A percentile compares a stretch with the other conserved stretches of the same genome.
Conservation (phyloP, 2,888 invertebrate species). For the Branchinecta sandiegonensis region DNA sequence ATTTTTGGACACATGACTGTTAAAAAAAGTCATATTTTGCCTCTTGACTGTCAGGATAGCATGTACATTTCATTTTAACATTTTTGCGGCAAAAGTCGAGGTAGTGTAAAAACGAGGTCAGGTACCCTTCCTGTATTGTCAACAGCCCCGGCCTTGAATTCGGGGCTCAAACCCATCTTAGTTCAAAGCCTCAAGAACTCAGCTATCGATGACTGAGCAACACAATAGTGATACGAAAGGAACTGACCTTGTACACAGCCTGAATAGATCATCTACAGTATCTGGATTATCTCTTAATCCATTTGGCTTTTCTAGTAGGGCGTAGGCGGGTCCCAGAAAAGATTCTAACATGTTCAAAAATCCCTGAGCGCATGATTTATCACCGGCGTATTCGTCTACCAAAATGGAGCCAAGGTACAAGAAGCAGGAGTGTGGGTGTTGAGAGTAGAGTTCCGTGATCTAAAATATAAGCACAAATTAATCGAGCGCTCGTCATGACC, state of each 20-base stretch:
- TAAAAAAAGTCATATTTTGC: too few relatives aligned
- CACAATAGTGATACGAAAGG: neutral
- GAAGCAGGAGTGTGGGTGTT: conserved; percentile 74
- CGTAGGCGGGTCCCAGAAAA: conserved; percentile 63
- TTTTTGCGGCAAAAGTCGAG: too few relatives aligned
- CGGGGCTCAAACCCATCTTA: too few relatives aligned
- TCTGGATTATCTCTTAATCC: conserved; percentile 86
- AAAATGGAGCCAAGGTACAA: conserved; percentile 77
- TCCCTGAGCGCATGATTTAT: conserved; percentile 54
- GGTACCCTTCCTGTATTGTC: too few relatives aligned
- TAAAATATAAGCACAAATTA: conserved; percentile 30
- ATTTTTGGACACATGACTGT: too few relatives aligned
- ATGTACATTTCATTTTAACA: too few relatives aligned
- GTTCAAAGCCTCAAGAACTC: too few relatives aligned
- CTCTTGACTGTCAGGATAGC: too few relatives aligned
- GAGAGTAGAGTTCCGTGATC: conserved; percentile 55
- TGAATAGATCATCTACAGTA: conserved; percentile 92
- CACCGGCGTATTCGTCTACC: conserved; percentile 71
- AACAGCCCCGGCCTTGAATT: too few relatives aligned
- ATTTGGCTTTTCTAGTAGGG: conserved; percentile 55
- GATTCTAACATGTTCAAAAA: conserved; percentile 72
- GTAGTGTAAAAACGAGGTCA: too few relatives aligned
- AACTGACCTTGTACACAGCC: conserved; percentile 51
- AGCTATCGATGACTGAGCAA: too few relatives aligned
- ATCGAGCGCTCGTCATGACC: too few relatives aligned